Percentiles rank a stretch among this genome's conserved stretches.
Conservation (phyloP, 2,797 vertebrate species). For the Crypturellus tataupa region DNA sequence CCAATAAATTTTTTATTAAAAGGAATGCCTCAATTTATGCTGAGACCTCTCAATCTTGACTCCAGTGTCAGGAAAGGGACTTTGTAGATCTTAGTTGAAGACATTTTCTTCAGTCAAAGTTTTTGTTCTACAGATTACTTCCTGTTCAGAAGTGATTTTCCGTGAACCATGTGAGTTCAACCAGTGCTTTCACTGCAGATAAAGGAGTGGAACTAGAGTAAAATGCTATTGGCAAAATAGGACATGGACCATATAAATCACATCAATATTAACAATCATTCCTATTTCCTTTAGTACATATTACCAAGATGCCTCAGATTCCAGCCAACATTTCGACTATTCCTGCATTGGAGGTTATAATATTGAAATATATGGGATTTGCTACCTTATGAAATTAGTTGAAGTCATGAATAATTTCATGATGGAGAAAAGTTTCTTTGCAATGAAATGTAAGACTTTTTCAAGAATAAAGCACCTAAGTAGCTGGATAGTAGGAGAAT, state of each 20-base stretch:
- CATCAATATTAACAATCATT: not conserved
- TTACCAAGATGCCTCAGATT: not conserved
- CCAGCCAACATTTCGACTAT: not conserved
- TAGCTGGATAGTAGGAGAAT: not conserved
- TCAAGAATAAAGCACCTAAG: not conserved
- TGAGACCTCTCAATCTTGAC: rapidly evolving
- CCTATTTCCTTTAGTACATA: not conserved
- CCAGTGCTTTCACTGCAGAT: not conserved
- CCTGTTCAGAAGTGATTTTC: not conserved
- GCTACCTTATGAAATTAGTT: not conserved
- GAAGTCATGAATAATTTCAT: not conserved
- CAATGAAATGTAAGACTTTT: not conserved
- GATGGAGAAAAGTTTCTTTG: not conserved
- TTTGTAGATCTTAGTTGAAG: not conserved
- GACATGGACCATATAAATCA: not conserved
- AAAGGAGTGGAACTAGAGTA: not conserved
- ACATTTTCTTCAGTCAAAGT: not conserved
- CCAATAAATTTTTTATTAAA: not conserved
- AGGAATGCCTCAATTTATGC: not conserved
- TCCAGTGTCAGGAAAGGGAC: not conserved
- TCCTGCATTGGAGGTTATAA: not conserved
- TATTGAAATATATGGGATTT: rapidly evolving
- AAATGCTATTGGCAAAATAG: not conserved
- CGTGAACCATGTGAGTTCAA: not conserved
- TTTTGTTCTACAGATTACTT: not conserved